Evolutionary conservation across 2,113 vertebrate species (phyloP).

Genomic region (Crypturellus undulatus): DNA sequence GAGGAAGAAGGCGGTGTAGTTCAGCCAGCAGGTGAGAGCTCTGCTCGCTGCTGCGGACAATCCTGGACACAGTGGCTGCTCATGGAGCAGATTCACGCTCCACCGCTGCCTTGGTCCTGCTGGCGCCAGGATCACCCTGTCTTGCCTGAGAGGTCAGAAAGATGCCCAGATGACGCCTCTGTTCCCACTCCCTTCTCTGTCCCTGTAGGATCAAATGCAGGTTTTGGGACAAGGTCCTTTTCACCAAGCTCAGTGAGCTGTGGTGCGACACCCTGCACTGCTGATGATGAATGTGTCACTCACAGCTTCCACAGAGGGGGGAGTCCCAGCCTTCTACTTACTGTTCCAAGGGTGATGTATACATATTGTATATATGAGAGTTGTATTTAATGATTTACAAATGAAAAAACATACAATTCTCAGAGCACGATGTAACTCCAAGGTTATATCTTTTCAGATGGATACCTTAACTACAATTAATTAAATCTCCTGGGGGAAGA

Average conservation of each 20-base stretch:
- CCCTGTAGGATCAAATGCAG: not conserved
- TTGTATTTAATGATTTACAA: not conserved
- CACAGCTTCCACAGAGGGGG: not conserved
- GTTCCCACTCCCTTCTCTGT: not conserved
- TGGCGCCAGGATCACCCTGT: not conserved
- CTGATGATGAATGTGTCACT: not conserved
- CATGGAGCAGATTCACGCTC: not conserved
- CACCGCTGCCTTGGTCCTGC: not conserved
- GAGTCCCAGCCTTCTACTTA: not conserved
- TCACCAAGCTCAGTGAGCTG: not conserved
- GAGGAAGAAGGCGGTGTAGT: not conserved
- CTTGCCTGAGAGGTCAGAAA: not conserved
- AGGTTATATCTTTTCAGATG: not conserved
- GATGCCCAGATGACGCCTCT: not conserved
- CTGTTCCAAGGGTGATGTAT: not conserved
- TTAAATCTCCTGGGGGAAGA: not conserved
- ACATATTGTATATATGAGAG: not conserved
- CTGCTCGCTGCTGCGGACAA: not conserved
- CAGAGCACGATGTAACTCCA: not conserved
- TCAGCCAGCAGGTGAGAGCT: not conserved
- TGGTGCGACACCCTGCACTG: not conserved
- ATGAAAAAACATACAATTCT: not conserved
- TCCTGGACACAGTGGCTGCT: not conserved
- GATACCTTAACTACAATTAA: not conserved
- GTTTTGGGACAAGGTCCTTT: not conserved